These are phyloP conservation scores for Platycheirus rosarum DNA, from an alignment of 2,888 invertebrate genomes.

Conservation along the genomic window DNA sequence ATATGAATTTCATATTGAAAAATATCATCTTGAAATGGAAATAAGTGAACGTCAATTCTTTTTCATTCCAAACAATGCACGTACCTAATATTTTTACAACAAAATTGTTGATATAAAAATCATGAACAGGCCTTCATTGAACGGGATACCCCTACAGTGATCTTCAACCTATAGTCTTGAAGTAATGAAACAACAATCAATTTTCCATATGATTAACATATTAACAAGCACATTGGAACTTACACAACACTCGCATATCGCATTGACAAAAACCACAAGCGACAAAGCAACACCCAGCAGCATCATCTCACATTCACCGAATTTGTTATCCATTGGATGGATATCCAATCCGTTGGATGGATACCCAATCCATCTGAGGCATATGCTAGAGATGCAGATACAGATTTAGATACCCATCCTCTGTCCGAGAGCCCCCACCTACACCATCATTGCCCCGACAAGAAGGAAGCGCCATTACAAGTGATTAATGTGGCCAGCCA, in stretches of 20 bases:
- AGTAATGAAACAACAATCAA: constrained; percentile 58
- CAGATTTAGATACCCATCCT: background rate
- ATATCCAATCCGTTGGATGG: constrained; percentile 1
- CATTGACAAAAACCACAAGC: constrained; percentile 40
- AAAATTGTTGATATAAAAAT: no score
- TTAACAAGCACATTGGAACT: constrained; percentile 38
- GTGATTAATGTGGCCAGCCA: constrained; percentile 70
- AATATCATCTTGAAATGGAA: no score
- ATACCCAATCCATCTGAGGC: constrained; percentile 38
- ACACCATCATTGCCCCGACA: constrained; percentile 33
- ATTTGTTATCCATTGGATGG: constrained; percentile 29
- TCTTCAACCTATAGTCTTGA: constrained; percentile 5
- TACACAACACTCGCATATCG: constrained; percentile 1
- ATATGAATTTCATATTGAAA: no score
- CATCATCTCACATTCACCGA: constrained; percentile 24
- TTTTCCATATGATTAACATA: constrained; percentile 70
- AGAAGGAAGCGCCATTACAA: constrained; percentile 69
- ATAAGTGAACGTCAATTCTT: no score
- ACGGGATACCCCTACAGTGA: no score
- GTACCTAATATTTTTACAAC: no score
- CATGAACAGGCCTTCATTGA: no score
- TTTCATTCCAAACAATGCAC: no score
- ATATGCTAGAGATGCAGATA: constrained; percentile 42
- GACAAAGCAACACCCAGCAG: constrained; percentile 27
- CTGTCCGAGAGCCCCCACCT: background rate